These are phyloP conservation scores for Drosophila prostipennis DNA, from an alignment of 2,888 invertebrate genomes.

Conservation along the genomic window DNA sequence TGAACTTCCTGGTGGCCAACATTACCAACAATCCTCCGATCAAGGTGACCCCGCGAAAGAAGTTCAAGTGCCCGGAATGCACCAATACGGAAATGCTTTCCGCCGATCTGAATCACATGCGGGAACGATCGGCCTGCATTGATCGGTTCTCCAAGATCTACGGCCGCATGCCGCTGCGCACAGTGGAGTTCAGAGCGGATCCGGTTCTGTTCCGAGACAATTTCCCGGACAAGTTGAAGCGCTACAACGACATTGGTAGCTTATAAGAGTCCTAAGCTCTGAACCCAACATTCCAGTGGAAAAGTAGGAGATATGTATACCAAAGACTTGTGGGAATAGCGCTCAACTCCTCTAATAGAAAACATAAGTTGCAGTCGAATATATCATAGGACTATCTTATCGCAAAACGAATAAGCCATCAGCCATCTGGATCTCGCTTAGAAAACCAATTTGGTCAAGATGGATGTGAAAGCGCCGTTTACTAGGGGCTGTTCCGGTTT, in stretches of 20 bases:
- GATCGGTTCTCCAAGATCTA: conserved; percentile 91
- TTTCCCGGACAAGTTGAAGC: conserved; percentile 93
- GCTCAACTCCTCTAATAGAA: conserved; percentile 1
- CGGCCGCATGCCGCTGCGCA: conserved; percentile 93
- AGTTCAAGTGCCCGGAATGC: conserved; percentile 98
- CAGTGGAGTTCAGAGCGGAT: conserved; percentile 97
- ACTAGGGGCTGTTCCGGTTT: conserved; percentile 3
- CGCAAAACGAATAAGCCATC: background rate
- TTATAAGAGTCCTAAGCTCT: conserved; percentile 85
- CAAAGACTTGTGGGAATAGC: conserved; percentile 52
- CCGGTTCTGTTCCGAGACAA: conserved; percentile 95
- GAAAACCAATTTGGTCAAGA: background rate
- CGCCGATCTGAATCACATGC: conserved; percentile 96
- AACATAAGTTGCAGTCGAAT: conserved; percentile 16
- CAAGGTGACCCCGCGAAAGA: conserved; percentile 97
- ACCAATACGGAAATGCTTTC: conserved; percentile 97
- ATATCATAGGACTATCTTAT: conserved; percentile 9
- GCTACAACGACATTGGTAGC: conserved; percentile 95
- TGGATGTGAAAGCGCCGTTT: background rate
- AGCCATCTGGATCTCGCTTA: conserved; percentile 8
- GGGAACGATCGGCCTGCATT: conserved; percentile 95
- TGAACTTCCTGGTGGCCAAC: conserved; percentile 98
- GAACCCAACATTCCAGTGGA: conserved; percentile 18
- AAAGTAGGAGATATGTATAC: conserved; percentile 21
- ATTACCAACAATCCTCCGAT: conserved; percentile 97